These are phyloP conservation scores for Ptychochromis oligacanthus DNA, from an alignment of 2,113 vertebrate genomes.

Conservation along the genomic window DNA sequence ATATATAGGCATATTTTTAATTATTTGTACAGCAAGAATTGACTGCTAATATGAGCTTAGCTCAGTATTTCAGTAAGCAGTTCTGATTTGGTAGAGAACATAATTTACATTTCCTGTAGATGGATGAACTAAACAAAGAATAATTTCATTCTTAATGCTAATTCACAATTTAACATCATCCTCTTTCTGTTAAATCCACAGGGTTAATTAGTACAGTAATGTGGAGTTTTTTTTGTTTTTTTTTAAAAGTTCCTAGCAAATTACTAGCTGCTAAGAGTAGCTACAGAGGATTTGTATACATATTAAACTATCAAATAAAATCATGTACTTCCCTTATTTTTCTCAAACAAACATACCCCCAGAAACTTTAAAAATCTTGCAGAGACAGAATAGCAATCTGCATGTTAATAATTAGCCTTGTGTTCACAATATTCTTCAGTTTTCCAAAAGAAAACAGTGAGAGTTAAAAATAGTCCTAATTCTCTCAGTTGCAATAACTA, in stretches of 20 bases:
- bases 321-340: background rate
- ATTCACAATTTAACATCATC: too few species aligned
- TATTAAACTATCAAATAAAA: background rate
- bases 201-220: too few species aligned
- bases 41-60: background rate
- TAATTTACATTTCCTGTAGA: background rate
- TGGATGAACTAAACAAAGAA: background rate
- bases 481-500: background rate
- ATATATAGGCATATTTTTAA: background rate
- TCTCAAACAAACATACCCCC: background rate
- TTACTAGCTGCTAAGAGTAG: background rate
- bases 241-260: too few species aligned
- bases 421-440: background rate
- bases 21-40: background rate
- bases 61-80: background rate
- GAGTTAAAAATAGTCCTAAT: background rate
- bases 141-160: too few species aligned
- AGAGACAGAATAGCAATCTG: background rate
- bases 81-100: background rate
- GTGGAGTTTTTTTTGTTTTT: too few species aligned
- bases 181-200: too few species aligned
- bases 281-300: background rate
- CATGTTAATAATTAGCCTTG: background rate
- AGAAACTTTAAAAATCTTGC: background rate
- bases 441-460: background rate